phyloP scores from a whole-genome alignment of 1,140 invertebrate species.

The Bombus consobrinus region DNA sequence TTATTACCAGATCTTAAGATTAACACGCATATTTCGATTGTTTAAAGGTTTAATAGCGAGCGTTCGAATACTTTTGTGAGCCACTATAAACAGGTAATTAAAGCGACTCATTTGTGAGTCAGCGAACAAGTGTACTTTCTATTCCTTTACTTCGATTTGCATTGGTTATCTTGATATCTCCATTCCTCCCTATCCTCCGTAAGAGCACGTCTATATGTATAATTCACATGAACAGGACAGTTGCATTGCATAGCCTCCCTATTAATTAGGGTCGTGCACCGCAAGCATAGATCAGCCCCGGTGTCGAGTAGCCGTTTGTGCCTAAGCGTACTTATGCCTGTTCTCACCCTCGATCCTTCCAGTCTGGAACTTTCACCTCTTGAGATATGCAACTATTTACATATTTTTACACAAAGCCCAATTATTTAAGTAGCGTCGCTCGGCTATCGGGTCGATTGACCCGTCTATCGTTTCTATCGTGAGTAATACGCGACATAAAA shows the following conservation, averaged over 20 bases:
- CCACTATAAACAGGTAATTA: not conserved
- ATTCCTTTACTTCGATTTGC: constrained; percentile 48
- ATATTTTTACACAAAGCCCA: constrained; percentile 1
- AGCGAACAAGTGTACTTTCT: constrained; percentile 23
- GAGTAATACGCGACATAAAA: constrained; percentile 4
- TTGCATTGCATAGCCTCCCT: constrained; percentile 80
- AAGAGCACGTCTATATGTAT: constrained; percentile 66
- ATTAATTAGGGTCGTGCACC: constrained; percentile 82
- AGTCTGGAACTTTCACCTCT: not conserved
- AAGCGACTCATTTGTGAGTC: not conserved
- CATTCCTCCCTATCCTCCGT: constrained; percentile 29
- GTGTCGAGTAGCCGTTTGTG: constrained; percentile 62
- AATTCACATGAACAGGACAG: constrained; percentile 78
- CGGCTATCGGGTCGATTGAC: not conserved
- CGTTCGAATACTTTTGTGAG: no score
- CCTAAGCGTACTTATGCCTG: constrained; percentile 31
- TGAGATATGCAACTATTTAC: not conserved
- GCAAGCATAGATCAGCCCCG: constrained; percentile 77
- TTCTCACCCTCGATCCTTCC: constrained; percentile 16
- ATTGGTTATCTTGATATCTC: constrained; percentile 35
- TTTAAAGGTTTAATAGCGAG: no score
- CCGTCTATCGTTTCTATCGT: not conserved
- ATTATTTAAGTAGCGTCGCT: not conserved
- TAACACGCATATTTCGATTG: no score
- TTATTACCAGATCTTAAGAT: no score